Conservation (phyloP, 2,888 invertebrate genomes). For the Andrena marginata region DNA sequence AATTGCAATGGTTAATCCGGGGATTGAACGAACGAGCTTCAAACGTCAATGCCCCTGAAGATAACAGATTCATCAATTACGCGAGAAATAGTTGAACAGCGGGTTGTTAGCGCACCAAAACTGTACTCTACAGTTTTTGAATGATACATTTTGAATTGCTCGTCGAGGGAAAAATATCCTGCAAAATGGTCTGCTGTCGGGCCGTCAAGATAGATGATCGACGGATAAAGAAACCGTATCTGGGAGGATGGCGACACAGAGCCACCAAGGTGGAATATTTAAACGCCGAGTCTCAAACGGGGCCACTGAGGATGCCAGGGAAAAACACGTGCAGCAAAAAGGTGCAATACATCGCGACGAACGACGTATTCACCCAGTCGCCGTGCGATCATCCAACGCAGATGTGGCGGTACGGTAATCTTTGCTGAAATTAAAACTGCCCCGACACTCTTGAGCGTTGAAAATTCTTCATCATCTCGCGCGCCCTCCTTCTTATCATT, state of each 20-base stretch:
- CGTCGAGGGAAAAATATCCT: neutral
- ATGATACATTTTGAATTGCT: neutral
- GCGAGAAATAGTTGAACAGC: constrained; percentile 18
- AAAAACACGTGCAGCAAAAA: constrained; percentile 87
- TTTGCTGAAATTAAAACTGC: constrained; percentile 1
- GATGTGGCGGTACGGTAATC: constrained; percentile 85
- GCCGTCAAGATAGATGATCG: constrained; percentile 87
- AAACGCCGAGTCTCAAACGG: constrained; percentile 94
- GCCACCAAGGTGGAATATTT: constrained; percentile 90
- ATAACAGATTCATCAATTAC: neutral
- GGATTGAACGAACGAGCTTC: neutral
- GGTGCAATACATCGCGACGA: constrained; percentile 89
- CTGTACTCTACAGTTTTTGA: neutral
- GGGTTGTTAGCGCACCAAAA: neutral
- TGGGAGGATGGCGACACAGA: constrained; percentile 93
- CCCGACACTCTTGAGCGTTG: neutral
- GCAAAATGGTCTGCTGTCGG: constrained; percentile 72
- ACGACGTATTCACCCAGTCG: constrained; percentile 86
- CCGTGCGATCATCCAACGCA: constrained; percentile 88
- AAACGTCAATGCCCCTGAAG: neutral
- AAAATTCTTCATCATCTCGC: constrained; percentile 9
- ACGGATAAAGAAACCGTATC: constrained; percentile 88
- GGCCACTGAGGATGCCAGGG: constrained; percentile 87
- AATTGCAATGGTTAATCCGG: too few species aligned
- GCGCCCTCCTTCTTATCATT: constrained; percentile 1